Percentiles rank a stretch among this genome's conserved stretches.
Conservation (phyloP, 2,113 vertebrate genomes). For the Solea solea region DNA sequence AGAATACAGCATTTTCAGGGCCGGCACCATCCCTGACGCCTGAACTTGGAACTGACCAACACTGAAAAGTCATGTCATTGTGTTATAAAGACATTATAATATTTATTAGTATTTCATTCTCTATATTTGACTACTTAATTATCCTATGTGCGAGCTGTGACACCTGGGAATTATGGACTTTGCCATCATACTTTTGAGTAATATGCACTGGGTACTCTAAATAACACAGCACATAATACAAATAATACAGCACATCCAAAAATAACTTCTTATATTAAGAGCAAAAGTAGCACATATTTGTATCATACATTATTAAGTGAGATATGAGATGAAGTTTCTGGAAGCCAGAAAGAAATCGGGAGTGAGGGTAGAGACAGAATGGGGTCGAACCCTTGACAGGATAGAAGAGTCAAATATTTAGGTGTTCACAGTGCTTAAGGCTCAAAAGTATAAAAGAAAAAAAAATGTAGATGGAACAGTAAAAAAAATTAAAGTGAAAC, state of each 20-base stretch:
- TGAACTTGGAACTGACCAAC: too few relatives aligned
- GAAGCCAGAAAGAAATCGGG: constrained; percentile 13
- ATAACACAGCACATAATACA: background rate
- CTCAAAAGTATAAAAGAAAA: constrained; percentile 21
- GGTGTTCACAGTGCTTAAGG: constrained; percentile 36
- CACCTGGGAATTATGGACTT: background rate
- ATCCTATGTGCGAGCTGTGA: constrained; percentile 1
- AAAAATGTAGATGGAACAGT: constrained; percentile 2
- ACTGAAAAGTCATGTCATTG: background rate
- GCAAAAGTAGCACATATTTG: background rate
- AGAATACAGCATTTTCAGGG: background rate
- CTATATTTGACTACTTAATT: background rate
- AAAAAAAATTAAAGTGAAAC: constrained; percentile 18
- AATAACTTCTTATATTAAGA: background rate
- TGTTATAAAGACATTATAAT: background rate
- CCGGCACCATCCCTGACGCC: background rate
- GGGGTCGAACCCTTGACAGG: constrained; percentile 60
- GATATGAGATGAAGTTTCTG: constrained; percentile 21
- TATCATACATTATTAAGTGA: constrained; percentile 8
- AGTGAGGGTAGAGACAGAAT: constrained; percentile 64
- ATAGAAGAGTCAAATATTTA: constrained; percentile 54
- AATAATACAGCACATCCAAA: background rate
- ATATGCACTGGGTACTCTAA: background rate
- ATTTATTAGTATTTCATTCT: background rate
- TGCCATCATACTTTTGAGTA: background rate